These are phyloP conservation scores for Macrosteles quadrilineatus DNA, from an alignment of 1,140 invertebrate genomes.

Conservation along the genomic window DNA sequence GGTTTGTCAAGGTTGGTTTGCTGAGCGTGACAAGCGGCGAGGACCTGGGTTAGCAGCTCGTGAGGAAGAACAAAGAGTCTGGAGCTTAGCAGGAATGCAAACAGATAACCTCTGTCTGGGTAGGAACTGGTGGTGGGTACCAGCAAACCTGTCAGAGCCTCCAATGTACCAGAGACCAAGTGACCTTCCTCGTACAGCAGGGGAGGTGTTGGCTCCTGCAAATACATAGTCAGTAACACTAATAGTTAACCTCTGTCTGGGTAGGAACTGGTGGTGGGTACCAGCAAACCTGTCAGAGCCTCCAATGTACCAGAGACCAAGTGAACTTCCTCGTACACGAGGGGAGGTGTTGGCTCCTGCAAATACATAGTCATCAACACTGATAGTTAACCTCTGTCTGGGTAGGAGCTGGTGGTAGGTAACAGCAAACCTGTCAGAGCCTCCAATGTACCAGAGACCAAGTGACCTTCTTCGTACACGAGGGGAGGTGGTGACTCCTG, in stretches of 20 bases:
- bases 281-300: constrained; percentile 82
- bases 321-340: constrained; percentile 85
- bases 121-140: constrained; percentile 87
- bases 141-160: constrained; percentile 84
- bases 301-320: constrained; percentile 83
- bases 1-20: constrained; percentile 57
- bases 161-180: constrained; percentile 80
- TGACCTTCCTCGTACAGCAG: constrained; percentile 85
- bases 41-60: constrained; percentile 79
- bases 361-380: constrained; percentile 91
- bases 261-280: constrained; percentile 86
- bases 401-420: constrained; percentile 76
- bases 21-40: constrained; percentile 61
- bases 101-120: constrained; percentile 85
- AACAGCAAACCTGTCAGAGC: constrained; percentile 86
- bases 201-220: constrained; percentile 58
- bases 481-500: constrained; percentile 46
- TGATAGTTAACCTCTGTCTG: constrained; percentile 86
- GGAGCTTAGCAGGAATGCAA: constrained; percentile 90
- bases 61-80: constrained; percentile 89
- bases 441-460: constrained; percentile 82
- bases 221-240: constrained; percentile 89
- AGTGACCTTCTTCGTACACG: constrained; percentile 83
- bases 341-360: constrained; percentile 61
- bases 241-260: constrained; percentile 88